Base-by-base conservation (phyloP, 2,888 invertebrate species). In the Latrodectus elegans region DNA sequence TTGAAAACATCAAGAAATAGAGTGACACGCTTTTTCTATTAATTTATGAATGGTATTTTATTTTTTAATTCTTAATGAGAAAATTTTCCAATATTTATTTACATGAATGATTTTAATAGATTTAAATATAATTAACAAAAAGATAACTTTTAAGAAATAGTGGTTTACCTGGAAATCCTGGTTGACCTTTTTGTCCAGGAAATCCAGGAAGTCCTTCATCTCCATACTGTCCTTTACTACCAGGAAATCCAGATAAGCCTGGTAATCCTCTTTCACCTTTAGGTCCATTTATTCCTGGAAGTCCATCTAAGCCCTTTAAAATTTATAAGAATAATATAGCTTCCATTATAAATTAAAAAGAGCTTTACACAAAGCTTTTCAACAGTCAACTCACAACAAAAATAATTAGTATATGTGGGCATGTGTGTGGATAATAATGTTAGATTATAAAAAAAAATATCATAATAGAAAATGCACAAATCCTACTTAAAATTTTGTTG, bases 261-360 rank as follows among this genome's bases (percentile, higher is more conserved):
- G 95, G 95, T 91, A 95, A 95, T 67, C 97, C 97, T 93, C 86
- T 77, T 64, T 88, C 89, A 15, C 91, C 74, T 71, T 89, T 89
- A 10, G 55, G 6, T 79, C 92, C 92, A 64, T 90, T 90, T 52
- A 90, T 90, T 81, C 92, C 92, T 79, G 86, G 80, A 4, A 80
- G 11, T 6, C 89, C 89, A 67, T 89, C 89, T 26, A 89, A 84
- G 12, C 89, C 89, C 83, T 87, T 52, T 8, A 78, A 12, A 17
- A 53, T 11, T 38, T 38, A 1, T 38, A 38, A 38, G 38, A 4
- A 38, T 38, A 38, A 6, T 38, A 38, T 38, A 38, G 4, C 6
- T 38, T 1, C 38, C 38, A 38, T 6, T 38, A 38, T 38, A 38
- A 4, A 38, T 4, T 38, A 38, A 4, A 38, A 0, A 6, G 4